Conservation (phyloP, 2,113 vertebrate genomes). For the Channa maculata region DNA sequence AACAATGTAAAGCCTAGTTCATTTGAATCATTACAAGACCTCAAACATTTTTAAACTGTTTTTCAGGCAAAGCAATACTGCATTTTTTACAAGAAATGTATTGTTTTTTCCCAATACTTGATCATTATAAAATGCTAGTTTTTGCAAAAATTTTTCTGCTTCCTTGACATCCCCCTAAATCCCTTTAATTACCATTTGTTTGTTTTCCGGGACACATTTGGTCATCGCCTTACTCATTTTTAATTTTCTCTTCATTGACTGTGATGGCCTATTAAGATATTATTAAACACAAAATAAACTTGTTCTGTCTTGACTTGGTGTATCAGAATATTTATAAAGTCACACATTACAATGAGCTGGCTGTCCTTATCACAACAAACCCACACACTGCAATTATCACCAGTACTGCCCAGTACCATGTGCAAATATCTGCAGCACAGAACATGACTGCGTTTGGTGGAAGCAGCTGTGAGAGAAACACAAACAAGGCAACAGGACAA, state of each 20-base stretch:
- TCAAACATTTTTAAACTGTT: background rate
- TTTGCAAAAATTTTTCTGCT: background rate
- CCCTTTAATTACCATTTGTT: background rate
- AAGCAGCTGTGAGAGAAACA: slow-evolving; percentile 36
- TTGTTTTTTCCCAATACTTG: background rate
- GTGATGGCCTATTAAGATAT: background rate
- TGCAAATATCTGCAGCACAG: background rate
- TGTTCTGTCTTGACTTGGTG: background rate
- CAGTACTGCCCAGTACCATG: background rate
- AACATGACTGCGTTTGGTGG: slow-evolving; percentile 11
- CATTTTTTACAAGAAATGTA: background rate
- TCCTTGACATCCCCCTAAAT: background rate
- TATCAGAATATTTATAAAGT: slow-evolving; percentile 4
- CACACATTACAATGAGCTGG: background rate
- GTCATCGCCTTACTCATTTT: background rate
- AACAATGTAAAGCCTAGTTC: background rate
- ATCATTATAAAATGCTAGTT: background rate
- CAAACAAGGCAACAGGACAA: slow-evolving; percentile 40
- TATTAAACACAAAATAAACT: background rate
- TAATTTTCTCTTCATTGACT: background rate
- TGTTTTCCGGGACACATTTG: background rate
- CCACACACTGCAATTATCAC: slow-evolving; percentile 21
- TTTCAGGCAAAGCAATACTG: background rate
- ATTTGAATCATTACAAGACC: background rate
- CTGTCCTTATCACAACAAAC: slow-evolving; percentile 3